phyloP scores from a whole-genome alignment of 2,797 vertebrate genomes.

The Neosilurus mollespiculum region DNA sequence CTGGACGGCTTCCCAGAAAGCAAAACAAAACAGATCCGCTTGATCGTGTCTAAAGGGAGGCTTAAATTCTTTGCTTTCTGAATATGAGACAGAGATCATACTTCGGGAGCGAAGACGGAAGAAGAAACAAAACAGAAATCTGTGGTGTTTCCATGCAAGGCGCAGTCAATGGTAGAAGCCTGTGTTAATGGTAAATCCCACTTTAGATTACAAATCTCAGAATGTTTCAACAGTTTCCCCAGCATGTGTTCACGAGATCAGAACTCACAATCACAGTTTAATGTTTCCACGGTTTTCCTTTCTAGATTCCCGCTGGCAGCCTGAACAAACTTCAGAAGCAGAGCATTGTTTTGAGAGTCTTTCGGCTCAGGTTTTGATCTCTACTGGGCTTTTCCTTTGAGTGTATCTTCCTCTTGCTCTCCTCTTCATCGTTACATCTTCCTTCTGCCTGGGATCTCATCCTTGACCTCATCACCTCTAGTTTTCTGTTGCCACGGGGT shows the following conservation, averaged over 20 bases:
- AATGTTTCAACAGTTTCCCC: background rate
- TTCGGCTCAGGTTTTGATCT: constrained; percentile 16
- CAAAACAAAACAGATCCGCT: constrained; percentile 63
- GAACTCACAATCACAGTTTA: background rate
- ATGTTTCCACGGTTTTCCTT: constrained; percentile 26
- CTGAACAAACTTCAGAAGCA: constrained; percentile 23
- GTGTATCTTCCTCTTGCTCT: background rate
- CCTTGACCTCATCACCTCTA: constrained; percentile 39
- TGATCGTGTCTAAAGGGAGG: constrained; percentile 67
- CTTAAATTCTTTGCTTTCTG: constrained; percentile 62
- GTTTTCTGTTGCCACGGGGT: constrained; percentile 34
- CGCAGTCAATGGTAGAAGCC: constrained; percentile 34
- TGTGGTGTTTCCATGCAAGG: constrained; percentile 41
- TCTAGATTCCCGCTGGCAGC: constrained; percentile 19
- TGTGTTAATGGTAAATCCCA: constrained; percentile 45
- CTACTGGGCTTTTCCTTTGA: constrained; percentile 23
- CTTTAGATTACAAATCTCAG: constrained; percentile 15
- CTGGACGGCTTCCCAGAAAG: constrained; percentile 46
- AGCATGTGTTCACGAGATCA: constrained; percentile 17
- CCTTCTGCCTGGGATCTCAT: constrained; percentile 38
- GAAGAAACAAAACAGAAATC: constrained; percentile 43
- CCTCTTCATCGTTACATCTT: constrained; percentile 38
- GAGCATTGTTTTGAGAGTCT: constrained; percentile 24
- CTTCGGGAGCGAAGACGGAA: constrained; percentile 55
- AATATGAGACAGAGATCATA: constrained; percentile 56